Conservation (phyloP, 1,140 invertebrate species). For the Microplitis demolitor region DNA sequence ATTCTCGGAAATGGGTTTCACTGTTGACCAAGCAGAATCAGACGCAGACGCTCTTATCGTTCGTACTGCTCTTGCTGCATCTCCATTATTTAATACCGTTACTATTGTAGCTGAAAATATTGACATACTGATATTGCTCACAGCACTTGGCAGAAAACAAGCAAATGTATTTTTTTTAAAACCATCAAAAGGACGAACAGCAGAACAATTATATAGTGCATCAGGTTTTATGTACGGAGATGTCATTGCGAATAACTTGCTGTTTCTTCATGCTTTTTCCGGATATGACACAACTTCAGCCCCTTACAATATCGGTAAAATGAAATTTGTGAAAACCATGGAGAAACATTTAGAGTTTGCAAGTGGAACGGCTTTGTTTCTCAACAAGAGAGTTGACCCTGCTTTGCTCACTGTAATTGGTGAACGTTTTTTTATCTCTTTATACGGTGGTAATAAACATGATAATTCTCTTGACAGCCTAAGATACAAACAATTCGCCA, state of each 20-base stretch:
- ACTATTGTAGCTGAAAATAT: not conserved
- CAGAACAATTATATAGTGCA: not conserved
- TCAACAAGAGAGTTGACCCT: not conserved
- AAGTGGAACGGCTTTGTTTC: not conserved
- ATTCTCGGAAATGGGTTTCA: not conserved
- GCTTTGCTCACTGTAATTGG: not conserved
- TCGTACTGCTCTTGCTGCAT: slow-evolving; percentile 17
- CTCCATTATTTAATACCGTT: not conserved
- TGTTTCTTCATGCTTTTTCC: slow-evolving; percentile 31
- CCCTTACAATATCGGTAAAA: slow-evolving; percentile 25
- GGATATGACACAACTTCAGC: slow-evolving; percentile 32
- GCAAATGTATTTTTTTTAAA: slow-evolving; percentile 28
- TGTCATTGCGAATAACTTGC: slow-evolving; percentile 4
- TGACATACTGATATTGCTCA: slow-evolving; percentile 6
- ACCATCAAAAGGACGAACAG: slow-evolving; percentile 14
- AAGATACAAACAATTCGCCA: slow-evolving; percentile 3
- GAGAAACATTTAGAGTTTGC: not conserved
- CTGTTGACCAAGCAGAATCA: slow-evolving; percentile 15
- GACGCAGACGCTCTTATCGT: slow-evolving; percentile 33
- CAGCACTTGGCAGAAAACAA: not conserved
- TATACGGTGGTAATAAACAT: not conserved
- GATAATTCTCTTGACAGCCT: not conserved
- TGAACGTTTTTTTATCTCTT: slow-evolving; percentile 1
- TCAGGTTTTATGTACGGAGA: not conserved
- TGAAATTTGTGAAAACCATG: not conserved